Evolutionary conservation across 2,888 invertebrate genomes (phyloP).

Genomic region (Merodon equestris): DNA sequence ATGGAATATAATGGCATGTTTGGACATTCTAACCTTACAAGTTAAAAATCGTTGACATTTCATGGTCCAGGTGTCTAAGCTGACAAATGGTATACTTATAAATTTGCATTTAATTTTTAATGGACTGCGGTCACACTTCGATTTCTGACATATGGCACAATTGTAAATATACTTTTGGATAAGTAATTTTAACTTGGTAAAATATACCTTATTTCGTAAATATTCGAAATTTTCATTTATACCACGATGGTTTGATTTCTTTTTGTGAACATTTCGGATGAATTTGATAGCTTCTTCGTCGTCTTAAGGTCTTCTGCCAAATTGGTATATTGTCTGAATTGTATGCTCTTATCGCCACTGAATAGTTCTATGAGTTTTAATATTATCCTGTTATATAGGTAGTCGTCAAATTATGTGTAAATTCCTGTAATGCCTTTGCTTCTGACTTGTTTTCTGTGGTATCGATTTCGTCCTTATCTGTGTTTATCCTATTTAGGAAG

Average conservation of each 20-base stretch:
- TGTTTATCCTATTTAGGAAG: constrained; percentile 7
- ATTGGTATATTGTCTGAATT: constrained; percentile 26
- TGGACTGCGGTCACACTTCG: constrained; percentile 23
- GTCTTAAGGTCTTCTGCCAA: constrained; percentile 31
- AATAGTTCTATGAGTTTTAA: constrained; percentile 20
- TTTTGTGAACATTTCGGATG: constrained; percentile 25
- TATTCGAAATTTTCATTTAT: constrained; percentile 16
- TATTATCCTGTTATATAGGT: constrained; percentile 21
- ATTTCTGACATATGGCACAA: constrained; percentile 20
- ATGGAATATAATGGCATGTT: constrained; percentile 25
- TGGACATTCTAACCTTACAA: constrained; percentile 13
- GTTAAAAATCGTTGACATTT: constrained; percentile 3
- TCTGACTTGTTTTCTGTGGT: not conserved
- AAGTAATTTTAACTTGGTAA: constrained; percentile 12
- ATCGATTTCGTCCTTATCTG: not conserved
- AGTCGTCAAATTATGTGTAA: constrained; percentile 11
- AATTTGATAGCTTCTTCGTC: constrained; percentile 19
- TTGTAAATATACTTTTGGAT: constrained; percentile 28
- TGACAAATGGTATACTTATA: constrained; percentile 20
- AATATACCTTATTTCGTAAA: constrained; percentile 21
- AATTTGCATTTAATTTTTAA: constrained; percentile 12
- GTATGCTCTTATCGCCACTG: constrained; percentile 13
- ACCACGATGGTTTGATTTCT: constrained; percentile 16
- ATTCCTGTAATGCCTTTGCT: constrained; percentile 29
- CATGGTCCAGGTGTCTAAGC: constrained; percentile 16